Evolutionary conservation across 1,140 invertebrate species (phyloP).

Genomic region (Callitettix versicolor): DNA sequence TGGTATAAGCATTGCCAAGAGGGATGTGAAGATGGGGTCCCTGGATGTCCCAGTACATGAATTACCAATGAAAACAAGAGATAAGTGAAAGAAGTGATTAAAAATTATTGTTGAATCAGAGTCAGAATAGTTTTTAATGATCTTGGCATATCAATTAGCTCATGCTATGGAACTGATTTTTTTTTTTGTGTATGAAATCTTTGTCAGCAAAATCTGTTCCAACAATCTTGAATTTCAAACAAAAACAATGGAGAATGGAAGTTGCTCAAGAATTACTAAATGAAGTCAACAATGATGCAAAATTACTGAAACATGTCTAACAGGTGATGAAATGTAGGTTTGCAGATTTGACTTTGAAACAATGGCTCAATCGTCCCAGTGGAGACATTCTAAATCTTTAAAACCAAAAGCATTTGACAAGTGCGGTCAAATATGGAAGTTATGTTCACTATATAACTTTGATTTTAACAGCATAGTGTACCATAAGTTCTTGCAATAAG

Average conservation of each 20-base stretch:
- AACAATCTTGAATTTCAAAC: background rate
- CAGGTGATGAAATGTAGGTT: slow-evolving; percentile 21
- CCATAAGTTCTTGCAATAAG: slow-evolving; percentile 2
- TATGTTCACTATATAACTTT: slow-evolving; percentile 8
- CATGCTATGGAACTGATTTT: background rate
- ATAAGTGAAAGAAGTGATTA: background rate
- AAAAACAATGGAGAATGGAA: background rate
- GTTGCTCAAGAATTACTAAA: background rate
- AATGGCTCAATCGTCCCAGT: slow-evolving; percentile 27
- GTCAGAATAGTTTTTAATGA: background rate
- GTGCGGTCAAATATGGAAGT: slow-evolving; percentile 10
- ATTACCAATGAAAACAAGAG: background rate
- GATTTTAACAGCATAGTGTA: slow-evolving; percentile 13
- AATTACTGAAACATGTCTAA: background rate
- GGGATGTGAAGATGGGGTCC: background rate
- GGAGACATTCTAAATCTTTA: slow-evolving; percentile 16
- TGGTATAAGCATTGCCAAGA: background rate
- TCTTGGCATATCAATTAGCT: background rate
- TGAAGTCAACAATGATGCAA: background rate
- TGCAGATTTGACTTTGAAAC: slow-evolving; percentile 27
- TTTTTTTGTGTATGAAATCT: background rate
- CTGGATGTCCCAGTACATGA: background rate
- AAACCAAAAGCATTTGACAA: background rate
- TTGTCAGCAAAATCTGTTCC: background rate
- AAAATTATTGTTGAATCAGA: background rate